These are phyloP conservation scores for Myotis yumanensis DNA, from an alignment of 2,113 vertebrate genomes.

Conservation along the genomic window DNA sequence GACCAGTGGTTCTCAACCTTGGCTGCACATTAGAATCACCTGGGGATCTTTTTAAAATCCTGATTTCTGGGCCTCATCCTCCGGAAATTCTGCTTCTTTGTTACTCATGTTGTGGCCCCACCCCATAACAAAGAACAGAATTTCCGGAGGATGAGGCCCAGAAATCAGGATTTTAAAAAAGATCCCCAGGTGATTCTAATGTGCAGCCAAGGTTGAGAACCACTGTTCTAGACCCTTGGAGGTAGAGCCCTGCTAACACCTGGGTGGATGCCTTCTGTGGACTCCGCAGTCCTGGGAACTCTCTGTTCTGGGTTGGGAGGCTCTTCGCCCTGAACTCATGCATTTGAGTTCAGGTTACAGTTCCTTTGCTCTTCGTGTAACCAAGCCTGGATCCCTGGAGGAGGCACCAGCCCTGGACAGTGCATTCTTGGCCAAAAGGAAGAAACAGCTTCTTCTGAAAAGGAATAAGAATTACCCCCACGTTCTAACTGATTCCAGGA, in stretches of 20 bases:
- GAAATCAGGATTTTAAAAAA: too few relatives aligned
- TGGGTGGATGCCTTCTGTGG: not conserved
- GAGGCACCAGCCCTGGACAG: not conserved
- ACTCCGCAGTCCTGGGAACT: not conserved
- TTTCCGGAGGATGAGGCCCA: too few relatives aligned
- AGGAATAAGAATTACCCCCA: slow-evolving; percentile 1
- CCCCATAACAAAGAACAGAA: too few relatives aligned
- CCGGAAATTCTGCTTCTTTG: too few relatives aligned
- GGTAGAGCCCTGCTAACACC: not conserved
- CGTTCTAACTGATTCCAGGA: not conserved
- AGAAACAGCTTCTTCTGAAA: slow-evolving; percentile 6
- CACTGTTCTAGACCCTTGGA: not conserved
- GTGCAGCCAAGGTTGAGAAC: too few relatives aligned
- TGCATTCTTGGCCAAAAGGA: not conserved
- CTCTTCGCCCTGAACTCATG: not conserved
- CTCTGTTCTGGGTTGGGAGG: not conserved
- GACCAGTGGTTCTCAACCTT: too few relatives aligned
- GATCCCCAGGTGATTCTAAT: too few relatives aligned
- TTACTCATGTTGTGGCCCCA: too few relatives aligned
- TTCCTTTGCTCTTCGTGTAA: not conserved
- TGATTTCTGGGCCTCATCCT: too few relatives aligned
- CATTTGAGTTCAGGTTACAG: not conserved
- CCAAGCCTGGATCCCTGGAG: not conserved
- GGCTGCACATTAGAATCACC: too few relatives aligned
- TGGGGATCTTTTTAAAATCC: too few relatives aligned